phyloP scores from a whole-genome alignment of 2,113 vertebrate genomes.

The Ceyx melanurus region DNA sequence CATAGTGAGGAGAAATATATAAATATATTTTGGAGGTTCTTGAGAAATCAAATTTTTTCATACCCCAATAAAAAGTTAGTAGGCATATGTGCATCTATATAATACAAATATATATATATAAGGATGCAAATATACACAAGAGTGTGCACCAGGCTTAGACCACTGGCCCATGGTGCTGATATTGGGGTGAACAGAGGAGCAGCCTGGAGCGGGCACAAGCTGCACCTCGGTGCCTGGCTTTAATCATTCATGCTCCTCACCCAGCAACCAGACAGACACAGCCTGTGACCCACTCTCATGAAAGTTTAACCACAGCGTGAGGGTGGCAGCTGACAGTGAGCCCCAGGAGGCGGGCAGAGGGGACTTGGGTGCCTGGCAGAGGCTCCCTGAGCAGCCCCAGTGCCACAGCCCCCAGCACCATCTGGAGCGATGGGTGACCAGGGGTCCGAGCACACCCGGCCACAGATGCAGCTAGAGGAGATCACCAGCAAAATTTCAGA shows the following conservation, averaged over 20 bases:
- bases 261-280: background rate
- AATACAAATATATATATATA: background rate
- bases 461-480: constrained; percentile 60
- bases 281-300: background rate
- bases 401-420: fast-evolving
- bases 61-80: background rate
- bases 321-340: background rate
- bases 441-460: fast-evolving
- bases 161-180: background rate
- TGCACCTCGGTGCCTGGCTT: background rate
- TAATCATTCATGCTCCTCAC: constrained; percentile 47
- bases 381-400: background rate
- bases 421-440: fast-evolving
- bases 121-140: no score
- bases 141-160: background rate
- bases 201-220: background rate
- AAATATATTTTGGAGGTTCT: background rate
- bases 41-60: background rate
- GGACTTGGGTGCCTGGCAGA: background rate
- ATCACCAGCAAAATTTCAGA: constrained; percentile 73
- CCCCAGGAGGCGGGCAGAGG: background rate
- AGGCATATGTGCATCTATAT: background rate
- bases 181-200: background rate
- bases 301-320: background rate
- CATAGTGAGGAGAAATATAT: background rate